Base-by-base conservation (phyloP, 2,888 invertebrate genomes). In the Cyclophora albipunctata region DNA sequence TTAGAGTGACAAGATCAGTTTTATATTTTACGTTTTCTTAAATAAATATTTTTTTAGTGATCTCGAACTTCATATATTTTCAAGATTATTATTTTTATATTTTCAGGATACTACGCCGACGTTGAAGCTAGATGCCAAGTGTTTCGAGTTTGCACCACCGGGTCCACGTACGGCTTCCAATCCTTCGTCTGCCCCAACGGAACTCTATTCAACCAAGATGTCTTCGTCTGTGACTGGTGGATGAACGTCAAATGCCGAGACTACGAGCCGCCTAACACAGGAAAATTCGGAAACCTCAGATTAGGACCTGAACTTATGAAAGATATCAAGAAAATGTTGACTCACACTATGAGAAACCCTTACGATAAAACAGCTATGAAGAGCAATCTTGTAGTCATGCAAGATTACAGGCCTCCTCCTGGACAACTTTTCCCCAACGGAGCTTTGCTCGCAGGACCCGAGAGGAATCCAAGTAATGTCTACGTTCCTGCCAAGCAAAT, bases 141-240 rank as follows among this genome's bases (percentile, higher is more conserved):
- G 5, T 93, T 93, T 65, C 89, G 92, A 75, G 90, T 93, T 0
- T 93, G 93, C 68, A 91, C 91, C 44, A 76, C 90, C n/a, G 89
- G 89, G 45, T 78, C 88, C 2, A 86, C 85, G 1, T 84, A 78
- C 57, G 88, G 88, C 6, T 91, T 90, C 52, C 91, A 91, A 52
- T 92, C 92, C 2, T 92, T 92, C 67, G 83, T 93, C 3, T 93
- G 92, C 58, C 92, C 92, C 3, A 91, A 92, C 62, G 93, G 93
- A 52, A 92, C 93, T 5, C 78, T 92, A 34, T 93, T 93, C 73
- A 92, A 92, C 63, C 93, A 93, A 75, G 90, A 90, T 46, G 85
- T 92, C 3, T 84, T 91, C 52, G 92, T 92, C 2, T 92, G 92
- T 61, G 92, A 92, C 63, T 92, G 92, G 92, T 92, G 92, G 92